phyloP scores from a whole-genome alignment of 2,888 invertebrate species.

The Bellardia bayeri region DNA sequence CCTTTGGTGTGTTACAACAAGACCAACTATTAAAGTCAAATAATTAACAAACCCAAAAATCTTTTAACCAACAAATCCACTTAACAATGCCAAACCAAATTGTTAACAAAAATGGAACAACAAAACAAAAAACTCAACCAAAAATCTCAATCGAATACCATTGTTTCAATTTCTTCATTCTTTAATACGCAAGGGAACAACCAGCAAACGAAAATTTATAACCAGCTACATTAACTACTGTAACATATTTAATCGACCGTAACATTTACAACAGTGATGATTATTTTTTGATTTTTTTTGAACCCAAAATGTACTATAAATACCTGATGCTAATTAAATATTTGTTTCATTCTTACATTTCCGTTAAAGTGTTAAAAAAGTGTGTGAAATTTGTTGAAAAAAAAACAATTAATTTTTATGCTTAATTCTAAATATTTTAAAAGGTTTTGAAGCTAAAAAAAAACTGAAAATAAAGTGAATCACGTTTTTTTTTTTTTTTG shows the following conservation, averaged over 20 bases:
- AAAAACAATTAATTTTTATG: no score
- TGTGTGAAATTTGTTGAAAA: not conserved
- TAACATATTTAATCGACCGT: slow-evolving; percentile 55
- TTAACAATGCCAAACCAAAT: slow-evolving; percentile 48
- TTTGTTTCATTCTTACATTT: not conserved
- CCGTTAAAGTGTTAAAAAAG: slow-evolving; percentile 30
- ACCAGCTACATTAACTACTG: not conserved
- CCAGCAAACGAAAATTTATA: not conserved
- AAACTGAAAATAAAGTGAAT: no score
- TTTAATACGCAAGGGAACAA: slow-evolving; percentile 50
- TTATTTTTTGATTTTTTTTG: slow-evolving; percentile 9
- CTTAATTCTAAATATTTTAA: no score
- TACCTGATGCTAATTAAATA: slow-evolving; percentile 39
- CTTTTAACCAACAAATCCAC: slow-evolving; percentile 55
- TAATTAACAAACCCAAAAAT: slow-evolving; percentile 43
- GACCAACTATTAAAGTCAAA: slow-evolving; percentile 28
- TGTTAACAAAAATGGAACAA: slow-evolving; percentile 45
- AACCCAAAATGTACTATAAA: no score
- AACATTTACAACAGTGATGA: slow-evolving; percentile 59
- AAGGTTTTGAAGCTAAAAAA: no score
- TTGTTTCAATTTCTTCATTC: slow-evolving; percentile 59
- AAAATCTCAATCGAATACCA: slow-evolving; percentile 45
- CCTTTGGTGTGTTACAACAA: slow-evolving; percentile 55
- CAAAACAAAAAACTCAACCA: slow-evolving; percentile 15
- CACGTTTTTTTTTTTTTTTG: no score